Conservation (phyloP, 2,888 invertebrate genomes). For the Biston betularia region DNA sequence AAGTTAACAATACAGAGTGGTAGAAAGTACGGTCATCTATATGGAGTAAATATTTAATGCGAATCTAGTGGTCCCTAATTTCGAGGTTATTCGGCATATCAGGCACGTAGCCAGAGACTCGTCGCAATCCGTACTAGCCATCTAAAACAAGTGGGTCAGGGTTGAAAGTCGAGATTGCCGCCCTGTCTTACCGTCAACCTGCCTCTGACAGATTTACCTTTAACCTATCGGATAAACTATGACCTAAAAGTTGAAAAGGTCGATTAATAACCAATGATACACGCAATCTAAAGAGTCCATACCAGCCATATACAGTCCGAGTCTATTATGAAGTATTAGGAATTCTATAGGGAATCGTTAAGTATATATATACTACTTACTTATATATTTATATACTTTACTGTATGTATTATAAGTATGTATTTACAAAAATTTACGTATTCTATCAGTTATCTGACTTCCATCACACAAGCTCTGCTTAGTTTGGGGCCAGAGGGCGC, state of each 20-base stretch:
- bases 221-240: background rate
- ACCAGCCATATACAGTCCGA: too few relatives aligned
- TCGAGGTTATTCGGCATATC: constrained; percentile 6
- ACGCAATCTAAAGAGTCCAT: constrained; percentile 7
- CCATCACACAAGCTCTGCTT: too few relatives aligned
- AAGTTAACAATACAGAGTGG: background rate
- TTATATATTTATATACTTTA: too few relatives aligned
- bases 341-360: too few relatives aligned
- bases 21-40: background rate
- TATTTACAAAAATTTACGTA: too few relatives aligned
- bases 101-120: constrained; percentile 20
- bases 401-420: too few relatives aligned
- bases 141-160: constrained; percentile 16
- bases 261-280: background rate
- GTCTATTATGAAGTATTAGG: too few relatives aligned
- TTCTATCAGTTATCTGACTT: too few relatives aligned
- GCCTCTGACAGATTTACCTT: background rate
- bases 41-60: background rate
- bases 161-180: constrained; percentile 1
- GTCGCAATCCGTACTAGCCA: constrained; percentile 2
- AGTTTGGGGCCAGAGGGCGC: too few relatives aligned
- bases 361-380: too few relatives aligned
- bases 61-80: constrained; percentile 2
- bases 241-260: background rate
- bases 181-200: background rate